Conservation (phyloP, 1,140 invertebrate species). For the Colletes latitarsis region DNA sequence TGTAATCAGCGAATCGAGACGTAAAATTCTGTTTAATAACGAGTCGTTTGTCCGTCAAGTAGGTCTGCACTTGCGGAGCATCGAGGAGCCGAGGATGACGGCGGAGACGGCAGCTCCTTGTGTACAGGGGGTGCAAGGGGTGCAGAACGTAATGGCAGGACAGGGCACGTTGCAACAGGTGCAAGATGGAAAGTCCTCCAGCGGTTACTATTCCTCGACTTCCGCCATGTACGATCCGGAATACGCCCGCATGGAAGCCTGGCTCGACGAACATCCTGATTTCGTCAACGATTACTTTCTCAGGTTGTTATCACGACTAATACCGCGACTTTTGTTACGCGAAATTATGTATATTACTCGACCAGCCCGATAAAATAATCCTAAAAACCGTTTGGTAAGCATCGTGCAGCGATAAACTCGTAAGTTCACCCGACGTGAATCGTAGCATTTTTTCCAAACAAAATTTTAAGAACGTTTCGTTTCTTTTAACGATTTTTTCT, state of each 20-base stretch:
- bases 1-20: too few relatives aligned
- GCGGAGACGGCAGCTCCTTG: conserved; percentile 83
- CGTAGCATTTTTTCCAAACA: too few relatives aligned
- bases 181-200: conserved; percentile 69
- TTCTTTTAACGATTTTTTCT: too few relatives aligned
- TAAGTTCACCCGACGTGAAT: too few relatives aligned
- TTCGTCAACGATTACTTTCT: conserved; percentile 97
- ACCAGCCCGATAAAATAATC: too few relatives aligned
- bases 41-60: conserved; percentile 46
- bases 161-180: conserved; percentile 73
- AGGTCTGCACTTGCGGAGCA: conserved; percentile 91
- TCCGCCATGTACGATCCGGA: conserved; percentile 88
- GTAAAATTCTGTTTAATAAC: not conserved
- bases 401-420: too few relatives aligned
- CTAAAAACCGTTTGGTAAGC: too few relatives aligned
- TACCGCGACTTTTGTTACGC: too few relatives aligned
- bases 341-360: too few relatives aligned
- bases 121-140: conserved; percentile 80
- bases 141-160: conserved; percentile 80
- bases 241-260: conserved; percentile 93
- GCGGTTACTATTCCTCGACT: conserved; percentile 75
- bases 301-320: conserved; percentile 83
- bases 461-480: too few relatives aligned
- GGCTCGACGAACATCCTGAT: conserved; percentile 97
- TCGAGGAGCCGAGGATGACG: conserved; percentile 88